Percentiles rank a stretch among this genome's conserved stretches.
Conservation (phyloP, 2,113 vertebrate genomes). For the Serranochromis macrocephalus region DNA sequence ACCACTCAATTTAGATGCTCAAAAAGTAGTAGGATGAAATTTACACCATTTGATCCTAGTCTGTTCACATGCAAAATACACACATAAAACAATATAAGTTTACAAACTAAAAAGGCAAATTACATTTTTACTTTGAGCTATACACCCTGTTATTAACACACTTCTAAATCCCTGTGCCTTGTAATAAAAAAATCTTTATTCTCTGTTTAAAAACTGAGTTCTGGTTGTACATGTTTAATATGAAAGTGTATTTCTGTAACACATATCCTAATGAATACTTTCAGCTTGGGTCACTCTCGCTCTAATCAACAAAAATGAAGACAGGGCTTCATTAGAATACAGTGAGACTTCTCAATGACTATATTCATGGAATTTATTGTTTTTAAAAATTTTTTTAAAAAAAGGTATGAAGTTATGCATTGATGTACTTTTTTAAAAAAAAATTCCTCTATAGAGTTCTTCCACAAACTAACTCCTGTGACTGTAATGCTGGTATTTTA, state of each 20-base stretch:
- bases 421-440: neutral
- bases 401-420: neutral
- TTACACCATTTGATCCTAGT: neutral
- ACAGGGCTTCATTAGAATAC: neutral
- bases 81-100: neutral
- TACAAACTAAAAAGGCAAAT: neutral
- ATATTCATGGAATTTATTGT: neutral
- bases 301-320: neutral
- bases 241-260: neutral
- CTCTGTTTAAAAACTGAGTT: neutral
- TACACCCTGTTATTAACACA: neutral
- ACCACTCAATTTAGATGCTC: neutral
- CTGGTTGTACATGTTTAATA: neutral
- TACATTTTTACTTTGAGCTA: accelerated
- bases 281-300: neutral
- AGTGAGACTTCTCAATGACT: neutral
- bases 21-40: neutral
- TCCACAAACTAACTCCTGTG: neutral
- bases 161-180: neutral
- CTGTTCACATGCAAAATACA: neutral
- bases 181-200: accelerated
- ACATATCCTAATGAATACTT: neutral
- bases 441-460: neutral
- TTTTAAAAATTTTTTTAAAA: too few relatives aligned
- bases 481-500: neutral